Evolutionary conservation across 92 coral and sea anemone genomes (phyloP), one percentile per base, ranked within the genome.

Genomic region (Parazoanthus atlanticus): DNA sequence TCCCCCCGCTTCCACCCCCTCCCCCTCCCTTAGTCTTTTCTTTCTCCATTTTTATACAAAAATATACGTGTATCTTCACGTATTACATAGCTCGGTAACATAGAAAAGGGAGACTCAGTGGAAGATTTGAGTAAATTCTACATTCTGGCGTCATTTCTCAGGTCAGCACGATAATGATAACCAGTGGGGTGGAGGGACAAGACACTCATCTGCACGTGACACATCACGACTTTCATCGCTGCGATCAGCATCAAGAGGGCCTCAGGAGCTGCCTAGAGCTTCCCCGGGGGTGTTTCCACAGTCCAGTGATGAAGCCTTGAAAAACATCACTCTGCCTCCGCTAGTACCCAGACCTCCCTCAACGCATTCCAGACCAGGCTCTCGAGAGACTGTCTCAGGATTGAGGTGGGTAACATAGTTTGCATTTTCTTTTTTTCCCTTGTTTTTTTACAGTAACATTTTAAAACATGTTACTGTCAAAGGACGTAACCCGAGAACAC

Each of bases 301-400:
- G 29, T 47, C 40, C 7, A 47, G 66, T 47, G 78, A 86, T 61
- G 85, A 80, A 41, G 80, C 95, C 7, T 70, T 88, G 12, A 89
- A 83, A 36, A 90, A 91, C 38, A 47, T 95, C 49, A 64, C 71
- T 66, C 82, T 95, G n/a, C 96, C 96, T 8, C 94, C 94, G 0
- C 71, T 93, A 19, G 94, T 58, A 16, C 82, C 93, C 77, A 93
- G 93, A 78, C 93, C 93, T 43, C 91, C 95, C 43, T 92, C 93
- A 19, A 86, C 91, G n/a, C 89, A 88, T 54, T 93, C 95, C 21
- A 89, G 92, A 28, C 85, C 94, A 26, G 81, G 94, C 56, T 89
- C 94, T 56, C 92, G 80, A 38, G 86, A 89, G 61, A 34, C 76
- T 25, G 31, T 34, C 16, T 67, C 66, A 10, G 78, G 66, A 19